A percentile compares a stretch with the other conserved stretches of the same genome.
phyloP scores from a whole-genome alignment of 2,113 vertebrate species.

The Pelvicachromis taeniatus region DNA sequence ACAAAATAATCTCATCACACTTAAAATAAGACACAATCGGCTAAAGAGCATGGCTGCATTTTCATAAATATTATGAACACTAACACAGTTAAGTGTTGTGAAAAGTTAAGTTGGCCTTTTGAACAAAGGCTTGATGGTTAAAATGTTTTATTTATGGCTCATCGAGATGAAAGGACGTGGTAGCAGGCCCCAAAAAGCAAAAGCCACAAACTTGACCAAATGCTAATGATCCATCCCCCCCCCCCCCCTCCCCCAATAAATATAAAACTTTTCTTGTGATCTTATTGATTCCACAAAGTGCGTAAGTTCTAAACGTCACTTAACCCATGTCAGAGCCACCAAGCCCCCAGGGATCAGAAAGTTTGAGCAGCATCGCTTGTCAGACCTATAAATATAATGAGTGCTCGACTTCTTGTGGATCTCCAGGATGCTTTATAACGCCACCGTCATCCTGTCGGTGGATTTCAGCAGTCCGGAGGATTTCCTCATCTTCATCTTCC shows the following conservation, averaged over 20 bases:
- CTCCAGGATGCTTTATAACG: slow-evolving; percentile 57
- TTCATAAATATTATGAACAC: not conserved
- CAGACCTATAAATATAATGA: not conserved
- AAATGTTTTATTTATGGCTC: not conserved
- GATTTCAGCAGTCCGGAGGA: slow-evolving; percentile 57
- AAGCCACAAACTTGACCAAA: not conserved
- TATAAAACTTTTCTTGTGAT: not conserved
- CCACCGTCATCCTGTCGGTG: slow-evolving; percentile 63
- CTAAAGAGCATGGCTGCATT: too few relatives aligned
- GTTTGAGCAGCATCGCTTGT: not conserved
- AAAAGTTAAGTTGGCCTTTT: not conserved
- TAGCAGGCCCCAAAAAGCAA: not conserved
- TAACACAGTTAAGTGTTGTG: not conserved
- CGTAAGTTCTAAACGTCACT: not conserved
- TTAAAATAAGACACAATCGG: too few relatives aligned
- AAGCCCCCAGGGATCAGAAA: not conserved
- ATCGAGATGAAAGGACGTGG: not conserved
- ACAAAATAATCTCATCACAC: too few relatives aligned
- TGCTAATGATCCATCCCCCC: not conserved
- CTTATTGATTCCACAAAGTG: not conserved
- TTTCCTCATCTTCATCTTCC: slow-evolving; percentile 71
- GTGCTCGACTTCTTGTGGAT: not conserved
- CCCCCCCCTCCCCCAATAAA: too few relatives aligned
- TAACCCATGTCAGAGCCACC: not conserved
- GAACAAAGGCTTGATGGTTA: not conserved